Evolutionary conservation across 2,113 vertebrate genomes (phyloP).

Genomic region (Hemiprocne comata): DNA sequence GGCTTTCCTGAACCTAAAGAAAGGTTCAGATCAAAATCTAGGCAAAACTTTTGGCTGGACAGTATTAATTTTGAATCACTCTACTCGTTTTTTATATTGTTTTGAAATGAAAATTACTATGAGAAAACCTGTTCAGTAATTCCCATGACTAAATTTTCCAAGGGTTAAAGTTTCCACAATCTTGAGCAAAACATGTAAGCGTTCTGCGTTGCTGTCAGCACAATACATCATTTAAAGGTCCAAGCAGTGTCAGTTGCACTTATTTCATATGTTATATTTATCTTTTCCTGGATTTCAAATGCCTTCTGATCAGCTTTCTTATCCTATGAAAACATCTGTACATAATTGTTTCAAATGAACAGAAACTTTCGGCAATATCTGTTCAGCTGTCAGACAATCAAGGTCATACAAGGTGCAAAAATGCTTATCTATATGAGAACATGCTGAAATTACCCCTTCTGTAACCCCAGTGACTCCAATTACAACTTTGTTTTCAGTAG

Average conservation of each 20-base stretch:
- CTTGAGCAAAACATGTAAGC: not conserved
- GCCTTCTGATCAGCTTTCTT: constrained; percentile 67
- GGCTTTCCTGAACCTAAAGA: not conserved
- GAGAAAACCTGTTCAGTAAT: not conserved
- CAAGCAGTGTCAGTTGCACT: constrained; percentile 8
- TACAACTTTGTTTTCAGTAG: constrained; percentile 42
- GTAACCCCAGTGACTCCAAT: not conserved
- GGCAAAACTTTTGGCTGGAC: not conserved
- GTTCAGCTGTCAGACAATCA: constrained; percentile 69
- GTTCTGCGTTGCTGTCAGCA: not conserved
- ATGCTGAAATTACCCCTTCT: not conserved
- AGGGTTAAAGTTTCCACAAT: not conserved
- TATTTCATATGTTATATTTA: constrained; percentile 69
- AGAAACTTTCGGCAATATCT: constrained; percentile 61
- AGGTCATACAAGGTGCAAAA: constrained; percentile 75
- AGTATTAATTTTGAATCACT: constrained; percentile 24
- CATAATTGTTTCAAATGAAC: constrained; percentile 70
- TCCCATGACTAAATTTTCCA: not conserved
- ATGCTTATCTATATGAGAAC: constrained; percentile 71
- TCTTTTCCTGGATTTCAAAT: constrained; percentile 70
- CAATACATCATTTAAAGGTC: not conserved
- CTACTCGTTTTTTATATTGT: not conserved
- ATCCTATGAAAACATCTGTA: constrained; percentile 76
- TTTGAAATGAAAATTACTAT: not conserved
- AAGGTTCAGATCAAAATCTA: constrained; percentile 15